These are phyloP conservation scores for Corythornis vintsioides DNA, from an alignment of 2,113 vertebrate genomes.

Conservation along the genomic window DNA sequence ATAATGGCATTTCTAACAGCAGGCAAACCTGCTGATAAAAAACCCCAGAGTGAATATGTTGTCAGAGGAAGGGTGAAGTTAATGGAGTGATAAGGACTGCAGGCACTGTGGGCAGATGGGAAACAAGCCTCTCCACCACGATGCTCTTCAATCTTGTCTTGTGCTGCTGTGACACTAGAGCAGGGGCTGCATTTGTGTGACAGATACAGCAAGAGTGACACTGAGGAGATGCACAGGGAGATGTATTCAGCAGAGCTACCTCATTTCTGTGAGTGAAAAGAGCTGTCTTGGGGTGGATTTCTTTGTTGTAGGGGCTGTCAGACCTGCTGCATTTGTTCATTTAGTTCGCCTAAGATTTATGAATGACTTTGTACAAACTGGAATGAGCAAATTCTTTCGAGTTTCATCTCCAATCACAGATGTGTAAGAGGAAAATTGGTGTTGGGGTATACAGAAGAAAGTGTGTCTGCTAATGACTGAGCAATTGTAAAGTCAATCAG, in stretches of 20 bases:
- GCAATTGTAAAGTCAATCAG: neutral
- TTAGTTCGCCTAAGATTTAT: neutral
- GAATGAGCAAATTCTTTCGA: rapidly evolving
- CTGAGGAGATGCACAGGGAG: neutral
- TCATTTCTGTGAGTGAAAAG: neutral
- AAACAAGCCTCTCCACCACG: neutral
- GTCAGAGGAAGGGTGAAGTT: neutral
- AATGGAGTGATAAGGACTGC: neutral
- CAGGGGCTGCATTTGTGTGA: neutral
- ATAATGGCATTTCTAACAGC: neutral
- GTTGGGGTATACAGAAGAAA: neutral
- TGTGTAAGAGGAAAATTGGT: neutral
- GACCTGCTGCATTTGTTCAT: neutral
- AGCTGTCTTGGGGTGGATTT: neutral
- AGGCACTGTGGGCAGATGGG: neutral
- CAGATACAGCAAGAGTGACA: neutral
- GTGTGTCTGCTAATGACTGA: rapidly evolving
- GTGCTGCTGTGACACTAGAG: rapidly evolving
- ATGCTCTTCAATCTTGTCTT: neutral
- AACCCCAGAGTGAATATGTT: too few relatives aligned
- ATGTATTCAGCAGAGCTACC: rapidly evolving
- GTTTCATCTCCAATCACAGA: rapidly evolving
- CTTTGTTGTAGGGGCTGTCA: neutral
- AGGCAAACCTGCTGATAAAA: rapidly evolving
- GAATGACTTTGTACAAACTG: neutral